These are phyloP conservation scores for Drosophila seclusa DNA, from an alignment of 2,888 invertebrate species.

Conservation along the genomic window DNA sequence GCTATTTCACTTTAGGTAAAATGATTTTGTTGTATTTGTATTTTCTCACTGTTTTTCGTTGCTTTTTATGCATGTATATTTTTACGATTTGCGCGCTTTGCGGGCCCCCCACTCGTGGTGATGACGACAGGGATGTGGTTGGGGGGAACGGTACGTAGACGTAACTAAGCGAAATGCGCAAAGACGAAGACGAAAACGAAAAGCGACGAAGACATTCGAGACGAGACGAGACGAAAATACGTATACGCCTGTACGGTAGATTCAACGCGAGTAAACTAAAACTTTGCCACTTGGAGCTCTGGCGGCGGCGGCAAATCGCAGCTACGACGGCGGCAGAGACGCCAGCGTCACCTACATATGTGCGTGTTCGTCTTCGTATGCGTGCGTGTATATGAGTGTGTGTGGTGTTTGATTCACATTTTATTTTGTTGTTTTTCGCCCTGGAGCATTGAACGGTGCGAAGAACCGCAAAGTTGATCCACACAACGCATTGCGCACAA, in stretches of 20 bases:
- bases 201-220: slow-evolving; percentile 32
- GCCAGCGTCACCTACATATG: slow-evolving; percentile 29
- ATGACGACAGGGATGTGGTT: slow-evolving; percentile 8
- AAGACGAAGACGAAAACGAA: slow-evolving; percentile 41
- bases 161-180: slow-evolving; percentile 54
- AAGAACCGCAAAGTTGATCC: slow-evolving; percentile 68
- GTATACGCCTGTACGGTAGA: slow-evolving; percentile 78
- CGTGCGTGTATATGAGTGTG: neutral
- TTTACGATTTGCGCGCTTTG: slow-evolving; percentile 54
- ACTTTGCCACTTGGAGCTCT: slow-evolving; percentile 47
- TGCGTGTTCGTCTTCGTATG: slow-evolving; percentile 25
- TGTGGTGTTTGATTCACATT: slow-evolving; percentile 39
- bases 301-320: slow-evolving; percentile 36
- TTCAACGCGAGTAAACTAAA: slow-evolving; percentile 78
- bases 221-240: slow-evolving; percentile 63
- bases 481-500: slow-evolving; percentile 25
- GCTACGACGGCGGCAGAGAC: slow-evolving; percentile 49
- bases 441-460: slow-evolving; percentile 71
- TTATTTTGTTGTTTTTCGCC: slow-evolving; percentile 25
- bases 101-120: neutral
- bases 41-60: slow-evolving; percentile 56
- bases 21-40: slow-evolving; percentile 35
- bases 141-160: slow-evolving; percentile 21
- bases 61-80: slow-evolving; percentile 46
- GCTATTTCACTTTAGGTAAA: slow-evolving; percentile 47